Percentiles rank a stretch among this genome's conserved stretches.
Evolutionary conservation across 2,888 invertebrate species (phyloP).

Genomic region (Thereva unica): DNA sequence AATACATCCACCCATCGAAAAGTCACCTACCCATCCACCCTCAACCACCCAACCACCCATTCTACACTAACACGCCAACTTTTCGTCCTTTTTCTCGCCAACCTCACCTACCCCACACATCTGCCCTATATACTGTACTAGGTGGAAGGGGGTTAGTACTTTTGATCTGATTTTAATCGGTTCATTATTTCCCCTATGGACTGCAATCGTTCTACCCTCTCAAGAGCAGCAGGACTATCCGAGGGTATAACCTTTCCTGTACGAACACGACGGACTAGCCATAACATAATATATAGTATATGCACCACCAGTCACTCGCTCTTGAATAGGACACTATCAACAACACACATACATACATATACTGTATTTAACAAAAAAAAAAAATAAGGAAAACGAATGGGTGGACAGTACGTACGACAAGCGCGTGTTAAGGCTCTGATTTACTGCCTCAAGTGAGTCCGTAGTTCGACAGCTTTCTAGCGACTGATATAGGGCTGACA

Average conservation of each 20-base stretch:
- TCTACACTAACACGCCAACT: too few species aligned
- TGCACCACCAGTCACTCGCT: too few species aligned
- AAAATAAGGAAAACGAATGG: constrained; percentile 2
- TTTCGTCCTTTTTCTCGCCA: too few species aligned
- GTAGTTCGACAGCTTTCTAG: constrained; percentile 5
- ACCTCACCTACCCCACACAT: too few species aligned
- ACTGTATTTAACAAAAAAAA: too few species aligned
- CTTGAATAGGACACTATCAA: too few species aligned
- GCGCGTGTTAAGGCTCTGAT: constrained; percentile 26
- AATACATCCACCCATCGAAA: not conserved
- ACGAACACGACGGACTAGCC: too few species aligned
- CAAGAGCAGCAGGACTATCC: not conserved
- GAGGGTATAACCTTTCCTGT: constrained; percentile 3
- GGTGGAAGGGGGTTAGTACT: constrained; percentile 7
- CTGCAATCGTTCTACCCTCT: not conserved
- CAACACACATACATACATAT: too few species aligned
- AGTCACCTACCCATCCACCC: too few species aligned
- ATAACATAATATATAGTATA: too few species aligned
- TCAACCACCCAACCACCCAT: too few species aligned
- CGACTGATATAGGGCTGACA: constrained; percentile 12
- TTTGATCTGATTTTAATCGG: constrained; percentile 34
- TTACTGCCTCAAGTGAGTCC: not conserved
- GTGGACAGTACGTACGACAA: constrained; percentile 14
- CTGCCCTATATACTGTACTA: too few species aligned
- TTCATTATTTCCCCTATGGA: constrained; percentile 29